Base-by-base conservation (phyloP, 2,113 vertebrate species). In the Philantomba maxwellii region DNA sequence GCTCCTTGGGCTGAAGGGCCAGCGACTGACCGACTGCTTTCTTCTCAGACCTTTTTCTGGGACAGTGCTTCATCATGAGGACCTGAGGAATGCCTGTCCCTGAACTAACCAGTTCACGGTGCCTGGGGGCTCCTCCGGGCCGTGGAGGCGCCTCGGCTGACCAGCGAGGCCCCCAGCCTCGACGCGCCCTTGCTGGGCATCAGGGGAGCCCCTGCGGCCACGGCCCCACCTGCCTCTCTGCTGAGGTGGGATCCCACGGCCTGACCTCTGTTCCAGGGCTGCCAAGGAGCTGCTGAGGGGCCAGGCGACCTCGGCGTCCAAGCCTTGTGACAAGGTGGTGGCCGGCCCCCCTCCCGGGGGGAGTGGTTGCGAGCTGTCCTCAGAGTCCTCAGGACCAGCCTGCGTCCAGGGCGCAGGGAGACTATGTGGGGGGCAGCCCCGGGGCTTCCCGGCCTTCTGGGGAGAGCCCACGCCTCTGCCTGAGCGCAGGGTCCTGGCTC, bases 231-330 rank as follows among this genome's bases (percentile, higher is more conserved):
- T 1, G n/a, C 60, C 51, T 5, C 36, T 26, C 39, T 21, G 45
- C 0, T 9, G 3, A 6, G 25, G 1, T 11, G 30, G 30, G n/a
- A 17, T 1, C 7, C 10, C 3, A 19, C 0, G 1, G 6, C 26
- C 43, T 1, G 21, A 28, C 21, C 2, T 19, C 39, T 0, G 0
- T 43, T n/a, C 26, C 8, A 1, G 53, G 43, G 51, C 43, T 14
- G 13, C 19, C 14, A 16, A 1, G 43, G 84, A 15, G 47, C 49
- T 9, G 2, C 51, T 25, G 15, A 7, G 2, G 2, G 28, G n/a
- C 28, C 11, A 39, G 58, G n/a, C 0, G 0, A 4, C 3, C 25
- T 13, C 43, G 13, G 73, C 1, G 0, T 4, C 17, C 6, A 0
- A 9, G 6, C 14, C 7, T 15, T 30, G 4, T 10, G 1, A 11